Conservation (phyloP, 2,113 vertebrate species). For the Rattus norvegicus region DNA sequence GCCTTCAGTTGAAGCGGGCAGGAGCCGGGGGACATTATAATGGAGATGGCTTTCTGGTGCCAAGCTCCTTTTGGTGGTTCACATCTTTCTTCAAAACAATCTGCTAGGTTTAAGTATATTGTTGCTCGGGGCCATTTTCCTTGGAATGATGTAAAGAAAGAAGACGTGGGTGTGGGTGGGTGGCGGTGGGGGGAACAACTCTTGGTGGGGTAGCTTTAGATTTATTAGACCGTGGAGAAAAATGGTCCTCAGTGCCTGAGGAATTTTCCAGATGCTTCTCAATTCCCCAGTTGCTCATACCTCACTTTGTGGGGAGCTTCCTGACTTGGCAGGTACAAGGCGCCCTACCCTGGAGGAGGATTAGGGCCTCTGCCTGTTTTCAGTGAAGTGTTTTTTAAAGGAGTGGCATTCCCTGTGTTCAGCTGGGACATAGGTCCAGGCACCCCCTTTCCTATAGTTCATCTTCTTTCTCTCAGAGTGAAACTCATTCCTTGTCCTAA, state of each 20-base stretch:
- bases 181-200: not conserved
- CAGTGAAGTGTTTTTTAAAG: slow-evolving; percentile 41
- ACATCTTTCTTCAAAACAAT: slow-evolving; percentile 66
- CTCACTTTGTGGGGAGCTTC: slow-evolving; percentile 27
- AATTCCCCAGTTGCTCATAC: not conserved
- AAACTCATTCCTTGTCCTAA: not conserved
- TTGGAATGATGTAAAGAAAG: slow-evolving; percentile 71
- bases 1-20: not conserved
- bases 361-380: slow-evolving; percentile 12
- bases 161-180: not conserved
- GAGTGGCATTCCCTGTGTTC: not conserved
- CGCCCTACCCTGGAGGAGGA: not conserved
- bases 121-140: slow-evolving; percentile 73
- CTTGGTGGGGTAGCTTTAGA: slow-evolving; percentile 64
- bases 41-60: slow-evolving; percentile 53
- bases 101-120: slow-evolving; percentile 64
- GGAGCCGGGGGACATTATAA: not conserved
- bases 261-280: slow-evolving; percentile 65
- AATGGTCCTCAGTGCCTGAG: slow-evolving; percentile 22
- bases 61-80: slow-evolving; percentile 60
- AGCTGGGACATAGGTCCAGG: not conserved
- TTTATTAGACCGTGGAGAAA: slow-evolving; percentile 57
- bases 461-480: not conserved
- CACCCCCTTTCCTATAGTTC: not conserved
- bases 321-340: slow-evolving; percentile 44